Conservation (phyloP, 2,888 invertebrate genomes). For the Drosophila helvetica region DNA sequence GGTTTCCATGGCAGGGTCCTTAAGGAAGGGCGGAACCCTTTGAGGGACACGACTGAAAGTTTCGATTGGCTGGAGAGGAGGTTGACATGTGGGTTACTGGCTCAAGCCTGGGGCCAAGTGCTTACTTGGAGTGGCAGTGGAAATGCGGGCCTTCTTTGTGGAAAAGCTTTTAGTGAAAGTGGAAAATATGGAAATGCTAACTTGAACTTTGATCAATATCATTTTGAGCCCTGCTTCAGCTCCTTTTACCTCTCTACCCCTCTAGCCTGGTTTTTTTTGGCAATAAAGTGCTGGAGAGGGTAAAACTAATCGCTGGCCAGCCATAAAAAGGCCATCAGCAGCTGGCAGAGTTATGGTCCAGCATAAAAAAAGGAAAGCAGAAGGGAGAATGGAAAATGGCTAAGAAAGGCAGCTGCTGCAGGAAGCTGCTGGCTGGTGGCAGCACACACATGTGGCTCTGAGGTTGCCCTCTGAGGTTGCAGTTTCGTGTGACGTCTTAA, state of each 20-base stretch:
- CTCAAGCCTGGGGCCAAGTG: conserved; percentile 40
- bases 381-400: background rate
- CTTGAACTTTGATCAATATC: conserved; percentile 45
- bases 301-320: conserved; percentile 71
- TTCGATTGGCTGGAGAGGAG: background rate
- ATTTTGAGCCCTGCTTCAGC: conserved; percentile 5
- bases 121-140: conserved; percentile 4
- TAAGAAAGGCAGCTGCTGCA: background rate
- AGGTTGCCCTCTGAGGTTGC: conserved; percentile 30
- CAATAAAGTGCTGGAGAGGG: conserved; percentile 57
- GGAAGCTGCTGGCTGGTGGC: background rate
- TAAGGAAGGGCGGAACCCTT: background rate
- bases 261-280: conserved; percentile 39
- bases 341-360: conserved; percentile 40
- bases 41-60: background rate
- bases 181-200: conserved; percentile 41
- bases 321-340: conserved; percentile 51
- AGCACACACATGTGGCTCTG: conserved; percentile 68
- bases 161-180: conserved; percentile 44
- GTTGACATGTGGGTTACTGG: conserved; percentile 43
- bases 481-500: conserved; percentile 70
- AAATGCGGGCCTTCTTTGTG: conserved; percentile 35
- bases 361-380: conserved; percentile 54
- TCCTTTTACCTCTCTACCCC: conserved; percentile 5
- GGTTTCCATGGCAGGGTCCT: background rate